Evolutionary conservation across 1,140 invertebrate genomes (phyloP).

Genomic region (Neotoxoptera formosana): DNA sequence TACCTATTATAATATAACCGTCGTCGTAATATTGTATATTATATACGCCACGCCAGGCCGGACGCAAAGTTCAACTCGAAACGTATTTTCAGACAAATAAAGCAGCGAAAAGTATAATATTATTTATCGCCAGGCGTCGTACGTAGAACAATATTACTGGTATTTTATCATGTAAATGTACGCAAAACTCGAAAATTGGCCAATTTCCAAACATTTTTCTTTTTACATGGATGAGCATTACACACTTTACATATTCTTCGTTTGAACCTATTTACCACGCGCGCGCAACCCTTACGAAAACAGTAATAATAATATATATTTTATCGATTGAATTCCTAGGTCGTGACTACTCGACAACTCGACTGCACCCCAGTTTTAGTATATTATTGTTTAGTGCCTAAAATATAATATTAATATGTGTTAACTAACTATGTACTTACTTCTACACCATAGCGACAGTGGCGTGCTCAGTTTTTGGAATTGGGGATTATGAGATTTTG

Average conservation of each 20-base stretch:
- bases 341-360: neutral
- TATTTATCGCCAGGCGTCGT: neutral
- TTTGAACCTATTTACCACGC: neutral
- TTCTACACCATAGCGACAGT: no score
- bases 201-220: neutral
- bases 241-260: slow-evolving; percentile 4
- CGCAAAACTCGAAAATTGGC: slow-evolving; percentile 3
- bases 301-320: slow-evolving; percentile 5
- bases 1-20: neutral
- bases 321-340: neutral
- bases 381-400: neutral
- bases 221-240: neutral
- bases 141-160: neutral
- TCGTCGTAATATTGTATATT: neutral
- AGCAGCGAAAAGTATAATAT: neutral
- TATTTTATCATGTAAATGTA: slow-evolving; percentile 11
- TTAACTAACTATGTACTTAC: no score
- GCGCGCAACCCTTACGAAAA: neutral
- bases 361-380: no score
- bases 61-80: neutral
- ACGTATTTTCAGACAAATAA: neutral
- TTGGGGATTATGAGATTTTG: no score
- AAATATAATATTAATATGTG: no score
- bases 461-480: no score
- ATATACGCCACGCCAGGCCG: neutral